These are phyloP conservation scores for Carassius carassius DNA, from an alignment of 2,113 vertebrate species.

Conservation along the genomic window DNA sequence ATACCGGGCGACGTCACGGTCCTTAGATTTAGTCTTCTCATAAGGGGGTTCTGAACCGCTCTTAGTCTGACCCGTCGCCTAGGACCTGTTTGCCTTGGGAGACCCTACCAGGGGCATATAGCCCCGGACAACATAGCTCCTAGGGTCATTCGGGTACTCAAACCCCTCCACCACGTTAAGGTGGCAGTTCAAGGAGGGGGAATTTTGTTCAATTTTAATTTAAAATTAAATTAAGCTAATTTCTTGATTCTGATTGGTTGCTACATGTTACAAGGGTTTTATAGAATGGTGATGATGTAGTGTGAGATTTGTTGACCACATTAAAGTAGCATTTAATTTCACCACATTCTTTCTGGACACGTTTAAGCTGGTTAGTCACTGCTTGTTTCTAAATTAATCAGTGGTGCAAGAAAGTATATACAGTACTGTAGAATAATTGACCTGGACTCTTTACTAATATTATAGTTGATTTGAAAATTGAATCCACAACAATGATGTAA, in stretches of 20 bases:
- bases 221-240: background rate
- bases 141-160: too few relatives aligned
- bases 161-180: too few relatives aligned
- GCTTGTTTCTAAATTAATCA: background rate
- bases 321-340: background rate
- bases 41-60: too few relatives aligned
- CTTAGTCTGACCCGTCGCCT: too few relatives aligned
- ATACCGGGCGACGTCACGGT: too few relatives aligned
- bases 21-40: too few relatives aligned
- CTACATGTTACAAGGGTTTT: background rate
- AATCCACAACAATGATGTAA: background rate
- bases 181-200: too few relatives aligned
- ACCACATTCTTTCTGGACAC: background rate
- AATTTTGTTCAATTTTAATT: background rate
- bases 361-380: background rate
- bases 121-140: too few relatives aligned
- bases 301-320: background rate
- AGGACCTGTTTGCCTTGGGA: too few relatives aligned
- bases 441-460: background rate
- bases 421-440: background rate
- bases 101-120: too few relatives aligned
- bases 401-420: background rate
- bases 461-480: background rate
- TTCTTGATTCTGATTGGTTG: background rate
- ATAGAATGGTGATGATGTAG: background rate